phyloP scores from a whole-genome alignment of 2,797 vertebrate genomes.

The Danio jaintianensis region DNA sequence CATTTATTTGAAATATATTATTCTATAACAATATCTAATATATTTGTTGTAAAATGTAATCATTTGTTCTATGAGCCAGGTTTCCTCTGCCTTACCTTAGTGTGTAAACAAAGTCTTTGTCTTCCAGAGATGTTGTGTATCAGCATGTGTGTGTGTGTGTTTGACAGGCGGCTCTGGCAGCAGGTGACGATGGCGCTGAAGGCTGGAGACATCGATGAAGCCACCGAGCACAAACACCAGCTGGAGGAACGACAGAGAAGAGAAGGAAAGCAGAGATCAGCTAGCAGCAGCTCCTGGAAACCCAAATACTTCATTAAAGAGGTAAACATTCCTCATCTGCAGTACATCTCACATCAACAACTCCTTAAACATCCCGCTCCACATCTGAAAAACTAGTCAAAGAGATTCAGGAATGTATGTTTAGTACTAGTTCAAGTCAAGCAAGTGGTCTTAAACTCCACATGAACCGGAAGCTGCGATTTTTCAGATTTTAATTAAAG shows the following conservation, averaged over 20 bases:
- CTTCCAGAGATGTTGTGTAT: too few species aligned
- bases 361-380: too few species aligned
- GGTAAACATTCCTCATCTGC: conserved; percentile 72
- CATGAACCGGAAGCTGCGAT: too few species aligned
- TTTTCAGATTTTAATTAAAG: too few species aligned
- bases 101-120: too few species aligned
- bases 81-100: too few species aligned
- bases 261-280: conserved; percentile 83
- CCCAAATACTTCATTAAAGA: conserved; percentile 90
- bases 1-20: neutral
- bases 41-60: too few species aligned
- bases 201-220: conserved; percentile 83
- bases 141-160: neutral
- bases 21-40: neutral
- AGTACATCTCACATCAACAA: too few species aligned
- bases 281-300: conserved; percentile 77
- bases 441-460: neutral
- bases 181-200: conserved; percentile 87
- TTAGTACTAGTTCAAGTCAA: neutral
- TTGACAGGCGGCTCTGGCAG: conserved; percentile 86
- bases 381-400: too few species aligned
- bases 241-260: conserved; percentile 89
- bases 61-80: too few species aligned
- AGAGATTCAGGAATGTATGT: neutral
- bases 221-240: conserved; percentile 87